phyloP scores from a whole-genome alignment of 2,113 vertebrate species.

The Clinocottus analis region DNA sequence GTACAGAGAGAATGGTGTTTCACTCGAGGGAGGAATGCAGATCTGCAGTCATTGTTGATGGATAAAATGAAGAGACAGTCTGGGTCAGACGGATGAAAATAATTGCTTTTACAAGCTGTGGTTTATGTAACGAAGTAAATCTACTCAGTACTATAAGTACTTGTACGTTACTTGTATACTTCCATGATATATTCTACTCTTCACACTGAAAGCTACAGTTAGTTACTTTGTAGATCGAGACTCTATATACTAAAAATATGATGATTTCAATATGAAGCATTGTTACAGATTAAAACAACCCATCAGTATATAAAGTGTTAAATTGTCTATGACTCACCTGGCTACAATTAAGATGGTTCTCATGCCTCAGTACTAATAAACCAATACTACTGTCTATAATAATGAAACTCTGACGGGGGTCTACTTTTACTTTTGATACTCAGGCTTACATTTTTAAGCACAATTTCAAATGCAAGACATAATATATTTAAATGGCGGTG shows the following conservation, averaged over 20 bases:
- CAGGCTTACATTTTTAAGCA: background rate
- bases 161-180: background rate
- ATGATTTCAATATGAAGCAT: background rate
- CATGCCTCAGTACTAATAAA: background rate
- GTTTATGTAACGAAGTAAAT: background rate
- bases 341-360: background rate
- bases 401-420: too few species aligned
- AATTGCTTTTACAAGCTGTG: background rate
- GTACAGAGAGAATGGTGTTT: background rate
- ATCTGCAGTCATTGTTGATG: background rate
- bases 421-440: background rate
- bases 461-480: background rate
- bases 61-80: background rate
- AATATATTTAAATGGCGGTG: background rate
- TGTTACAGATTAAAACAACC: background rate
- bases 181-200: background rate
- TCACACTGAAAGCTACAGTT: background rate
- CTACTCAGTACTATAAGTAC: background rate
- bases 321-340: background rate
- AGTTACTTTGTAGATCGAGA: background rate
- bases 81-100: background rate
- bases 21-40: background rate
- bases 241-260: background rate
- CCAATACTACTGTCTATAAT: background rate
- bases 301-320: background rate